Percentiles rank a stretch among this genome's conserved stretches.
These are phyloP conservation scores for Harpalus rufipes DNA, from an alignment of 2,888 invertebrate genomes.

Conservation along the genomic window DNA sequence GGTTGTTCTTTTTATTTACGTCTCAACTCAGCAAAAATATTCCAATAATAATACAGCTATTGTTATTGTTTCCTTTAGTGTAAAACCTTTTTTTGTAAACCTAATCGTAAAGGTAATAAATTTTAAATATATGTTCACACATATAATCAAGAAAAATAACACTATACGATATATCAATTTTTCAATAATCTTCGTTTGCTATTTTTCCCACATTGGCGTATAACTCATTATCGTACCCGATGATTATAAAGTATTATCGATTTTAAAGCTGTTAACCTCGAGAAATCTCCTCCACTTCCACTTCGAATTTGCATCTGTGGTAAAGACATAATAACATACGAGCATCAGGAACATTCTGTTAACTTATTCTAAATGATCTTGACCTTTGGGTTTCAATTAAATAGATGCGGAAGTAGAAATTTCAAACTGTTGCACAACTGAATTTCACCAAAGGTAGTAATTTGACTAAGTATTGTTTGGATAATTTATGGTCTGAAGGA, in stretches of 20 bases:
- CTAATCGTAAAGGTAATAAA: too few relatives aligned
- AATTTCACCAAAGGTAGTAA: conserved; percentile 49
- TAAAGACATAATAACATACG: conserved; percentile 42
- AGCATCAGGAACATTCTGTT: conserved; percentile 26
- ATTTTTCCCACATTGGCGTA: conserved; percentile 37
- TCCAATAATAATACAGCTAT: too few relatives aligned
- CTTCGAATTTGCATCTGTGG: conserved; percentile 26
- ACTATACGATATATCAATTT: not conserved
- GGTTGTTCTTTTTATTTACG: too few relatives aligned
- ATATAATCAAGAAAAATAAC: not conserved
- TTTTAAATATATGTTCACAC: not conserved
- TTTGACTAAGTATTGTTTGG: conserved; percentile 32
- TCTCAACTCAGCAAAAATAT: too few relatives aligned
- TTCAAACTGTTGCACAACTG: conserved; percentile 36
- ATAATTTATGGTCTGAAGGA: conserved; percentile 20
- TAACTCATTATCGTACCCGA: conserved; percentile 12
- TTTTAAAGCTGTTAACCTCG: conserved; percentile 35
- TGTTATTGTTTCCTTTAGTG: too few relatives aligned
- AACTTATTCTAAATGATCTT: conserved; percentile 37
- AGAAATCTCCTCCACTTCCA: conserved; percentile 18
- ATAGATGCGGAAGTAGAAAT: conserved; percentile 44
- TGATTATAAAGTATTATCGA: conserved; percentile 45
- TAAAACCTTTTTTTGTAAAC: too few relatives aligned
- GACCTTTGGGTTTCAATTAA: conserved; percentile 50
- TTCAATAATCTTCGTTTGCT: not conserved